Evolutionary conservation across 2,888 invertebrate species (phyloP), one percentile per base, ranked within the genome.

Genomic region (Notocelia uddmanniana): DNA sequence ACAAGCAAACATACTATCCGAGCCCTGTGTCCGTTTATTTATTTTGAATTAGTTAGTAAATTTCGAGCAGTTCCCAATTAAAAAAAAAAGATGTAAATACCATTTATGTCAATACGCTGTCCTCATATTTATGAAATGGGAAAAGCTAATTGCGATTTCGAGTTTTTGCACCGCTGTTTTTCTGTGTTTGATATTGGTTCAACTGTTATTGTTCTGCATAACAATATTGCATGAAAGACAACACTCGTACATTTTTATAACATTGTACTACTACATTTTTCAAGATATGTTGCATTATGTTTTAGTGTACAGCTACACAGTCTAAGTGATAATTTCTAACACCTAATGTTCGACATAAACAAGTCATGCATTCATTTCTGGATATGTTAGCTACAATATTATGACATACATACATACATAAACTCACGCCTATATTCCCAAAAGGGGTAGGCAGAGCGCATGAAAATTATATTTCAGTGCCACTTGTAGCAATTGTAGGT

Each of bases 151-250:
- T 41, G 15, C 41, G 15, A 5, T 41, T 3, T 15, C 15, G 41
- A 15, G 15, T 41, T 41, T 41, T 41, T 13, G 15, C 5, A 9
- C 8, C 15, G 8, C 10, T 18, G n/a, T 41, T 45, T 26, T 60
- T 45, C 45, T 45, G 41, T 21, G 10, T 62, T 62, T 19, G 41
- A n/a, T 60, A 10, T n/a, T 41, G 6, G 13, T 41, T 26, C 2
- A 23, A 68, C 19, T 50, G 34, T 68, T 59, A 68, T 37, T 59
- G 68, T 52, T 50, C 59, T 9, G 6, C n/a, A 68, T 50, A 66
- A 66, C 41, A 55, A 26, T 66, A n/a, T 1, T 11, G 21, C 2
- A 37, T 23, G 37, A 41, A 59, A 57, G 3, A 34, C 9, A 34
- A 34, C 34, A 31, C 57, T 57, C n/a, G 18, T 26, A 3, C 19